Conservation (phyloP, 1,140 invertebrate genomes). For the Drosophila kanapiae region DNA sequence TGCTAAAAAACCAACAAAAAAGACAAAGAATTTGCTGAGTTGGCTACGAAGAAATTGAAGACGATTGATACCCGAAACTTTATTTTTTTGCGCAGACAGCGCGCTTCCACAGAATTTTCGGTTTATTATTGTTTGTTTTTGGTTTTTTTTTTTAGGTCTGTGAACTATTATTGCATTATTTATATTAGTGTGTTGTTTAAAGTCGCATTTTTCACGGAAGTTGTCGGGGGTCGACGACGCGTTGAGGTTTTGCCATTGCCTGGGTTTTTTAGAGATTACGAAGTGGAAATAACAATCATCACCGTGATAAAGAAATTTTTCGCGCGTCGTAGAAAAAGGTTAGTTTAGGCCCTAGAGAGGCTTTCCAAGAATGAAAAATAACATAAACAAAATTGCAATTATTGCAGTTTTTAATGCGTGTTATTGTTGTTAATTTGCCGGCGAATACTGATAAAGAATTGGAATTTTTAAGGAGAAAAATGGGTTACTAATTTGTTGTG, state of each 20-base stretch:
- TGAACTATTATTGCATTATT: slow-evolving; percentile 42
- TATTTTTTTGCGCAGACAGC: slow-evolving; percentile 45
- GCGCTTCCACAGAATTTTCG: slow-evolving; percentile 43
- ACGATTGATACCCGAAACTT: slow-evolving; percentile 53
- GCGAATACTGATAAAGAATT: neutral
- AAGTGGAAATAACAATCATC: slow-evolving; percentile 50
- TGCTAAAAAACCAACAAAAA: slow-evolving; percentile 26
- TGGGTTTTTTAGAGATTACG: slow-evolving; percentile 32
- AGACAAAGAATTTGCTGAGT: slow-evolving; percentile 52
- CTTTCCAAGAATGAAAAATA: slow-evolving; percentile 10
- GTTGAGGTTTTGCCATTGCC: too few relatives aligned
- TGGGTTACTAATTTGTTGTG: neutral
- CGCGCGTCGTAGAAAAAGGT: slow-evolving; percentile 33
- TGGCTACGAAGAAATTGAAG: slow-evolving; percentile 48
- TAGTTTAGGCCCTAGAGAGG: neutral
- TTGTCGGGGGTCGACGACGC: slow-evolving; percentile 29
- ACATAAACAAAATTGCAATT: slow-evolving; percentile 20
- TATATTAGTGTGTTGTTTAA: slow-evolving; percentile 56
- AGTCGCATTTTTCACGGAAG: slow-evolving; percentile 56
- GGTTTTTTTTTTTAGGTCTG: slow-evolving; percentile 10
- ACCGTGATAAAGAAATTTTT: slow-evolving; percentile 60
- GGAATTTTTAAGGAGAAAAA: neutral
- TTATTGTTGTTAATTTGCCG: neutral
- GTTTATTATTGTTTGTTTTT: slow-evolving; percentile 38
- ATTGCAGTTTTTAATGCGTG: slow-evolving; percentile 8